Evolutionary conservation across 1,140 invertebrate genomes (phyloP).

Genomic region (Mizuhopecten yessoensis): DNA sequence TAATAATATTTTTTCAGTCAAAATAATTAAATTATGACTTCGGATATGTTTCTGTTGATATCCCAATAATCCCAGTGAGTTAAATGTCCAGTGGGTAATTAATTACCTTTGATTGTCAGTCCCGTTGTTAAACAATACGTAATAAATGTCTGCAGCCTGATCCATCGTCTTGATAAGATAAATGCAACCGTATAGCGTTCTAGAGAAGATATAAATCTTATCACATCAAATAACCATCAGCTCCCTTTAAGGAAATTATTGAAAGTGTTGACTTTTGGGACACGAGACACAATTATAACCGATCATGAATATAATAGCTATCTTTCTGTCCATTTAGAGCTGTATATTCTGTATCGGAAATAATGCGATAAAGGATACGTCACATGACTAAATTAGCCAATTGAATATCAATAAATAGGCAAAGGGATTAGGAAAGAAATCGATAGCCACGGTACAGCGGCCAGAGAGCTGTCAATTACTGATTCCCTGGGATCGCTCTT

Average conservation of each 20-base stretch:
- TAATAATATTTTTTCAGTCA: neutral
- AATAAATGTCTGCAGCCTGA: neutral
- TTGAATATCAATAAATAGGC: constrained; percentile 35
- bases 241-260: constrained; percentile 16
- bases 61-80: neutral
- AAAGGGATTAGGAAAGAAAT: constrained; percentile 20
- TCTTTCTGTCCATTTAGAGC: neutral
- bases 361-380: constrained; percentile 5
- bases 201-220: neutral
- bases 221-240: constrained; percentile 13
- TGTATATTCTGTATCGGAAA: neutral
- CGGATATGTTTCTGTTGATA: neutral
- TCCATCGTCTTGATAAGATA: neutral
- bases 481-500: neutral
- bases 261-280: constrained; percentile 26
- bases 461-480: neutral
- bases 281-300: constrained; percentile 5
- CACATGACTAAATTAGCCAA: constrained; percentile 38
- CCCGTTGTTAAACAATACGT: neutral
- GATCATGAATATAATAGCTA: constrained; percentile 28
- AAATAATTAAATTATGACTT: neutral
- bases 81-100: neutral
- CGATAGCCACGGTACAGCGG: neutral
- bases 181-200: neutral
- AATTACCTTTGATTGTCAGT: neutral